Percentiles rank a stretch among this genome's conserved stretches.
These are phyloP conservation scores for Megatriorchis doriae DNA, from an alignment of 2,113 vertebrate species.

Conservation along the genomic window DNA sequence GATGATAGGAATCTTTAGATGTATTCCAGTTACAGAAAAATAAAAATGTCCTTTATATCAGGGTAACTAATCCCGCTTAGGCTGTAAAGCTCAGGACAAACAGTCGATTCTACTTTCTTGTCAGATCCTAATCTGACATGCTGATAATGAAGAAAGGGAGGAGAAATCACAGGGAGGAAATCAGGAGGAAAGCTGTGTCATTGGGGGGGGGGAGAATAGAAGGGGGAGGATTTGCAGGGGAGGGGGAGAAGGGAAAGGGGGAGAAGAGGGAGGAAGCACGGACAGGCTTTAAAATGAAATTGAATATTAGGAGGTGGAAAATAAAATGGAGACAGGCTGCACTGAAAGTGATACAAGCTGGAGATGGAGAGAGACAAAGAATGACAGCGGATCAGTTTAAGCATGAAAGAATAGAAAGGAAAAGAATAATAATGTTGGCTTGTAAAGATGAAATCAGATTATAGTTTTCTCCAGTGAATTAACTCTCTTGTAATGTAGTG, in stretches of 20 bases:
- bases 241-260: not conserved
- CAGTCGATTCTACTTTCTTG: constrained; percentile 41
- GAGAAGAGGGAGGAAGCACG: not conserved
- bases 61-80: constrained; percentile 63
- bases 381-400: constrained; percentile 51
- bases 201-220: not conserved
- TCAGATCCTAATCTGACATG: constrained; percentile 71
- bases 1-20: not conserved
- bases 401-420: constrained; percentile 46
- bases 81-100: constrained; percentile 37
- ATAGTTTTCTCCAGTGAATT: constrained; percentile 44
- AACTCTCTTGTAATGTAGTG: not conserved
- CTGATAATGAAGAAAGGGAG: constrained; percentile 61
- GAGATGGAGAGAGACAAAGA: constrained; percentile 30
- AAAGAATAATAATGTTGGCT: constrained; percentile 45
- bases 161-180: constrained; percentile 8
- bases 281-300: constrained; percentile 57
- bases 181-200: not conserved
- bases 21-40: constrained; percentile 40
- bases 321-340: constrained; percentile 34
- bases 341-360: not conserved
- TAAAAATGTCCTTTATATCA: constrained; percentile 60
- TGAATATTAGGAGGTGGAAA: constrained; percentile 60
- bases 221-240: not conserved
- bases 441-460: constrained; percentile 59